Conservation (phyloP, 2,797 vertebrate genomes). For the Sphenopsis melanotis region DNA sequence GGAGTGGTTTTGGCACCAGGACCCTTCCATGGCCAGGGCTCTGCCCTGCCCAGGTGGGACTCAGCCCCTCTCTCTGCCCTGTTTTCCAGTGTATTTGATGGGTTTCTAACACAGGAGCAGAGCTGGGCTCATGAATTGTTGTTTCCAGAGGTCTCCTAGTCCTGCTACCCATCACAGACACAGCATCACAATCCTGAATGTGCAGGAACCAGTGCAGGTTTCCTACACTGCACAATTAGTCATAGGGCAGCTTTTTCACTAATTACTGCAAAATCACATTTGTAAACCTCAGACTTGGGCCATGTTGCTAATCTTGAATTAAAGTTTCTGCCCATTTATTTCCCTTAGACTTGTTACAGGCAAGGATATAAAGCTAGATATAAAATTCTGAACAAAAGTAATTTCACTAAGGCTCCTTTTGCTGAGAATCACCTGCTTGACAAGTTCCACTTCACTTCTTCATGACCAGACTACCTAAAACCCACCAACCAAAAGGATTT, state of each 20-base stretch:
- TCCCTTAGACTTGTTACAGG: background rate
- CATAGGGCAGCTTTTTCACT: background rate
- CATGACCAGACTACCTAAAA: background rate
- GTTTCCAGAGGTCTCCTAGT: background rate
- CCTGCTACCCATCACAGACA: background rate
- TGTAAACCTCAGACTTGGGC: background rate
- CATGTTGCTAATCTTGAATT: accelerated
- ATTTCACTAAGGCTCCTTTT: background rate
- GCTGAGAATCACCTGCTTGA: background rate
- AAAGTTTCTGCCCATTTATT: background rate
- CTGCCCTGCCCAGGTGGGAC: background rate
- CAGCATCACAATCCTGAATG: background rate
- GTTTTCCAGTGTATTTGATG: background rate
- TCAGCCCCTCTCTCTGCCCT: background rate
- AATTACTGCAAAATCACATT: background rate
- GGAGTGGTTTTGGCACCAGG: background rate
- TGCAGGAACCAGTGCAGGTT: background rate
- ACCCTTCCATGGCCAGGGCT: accelerated
- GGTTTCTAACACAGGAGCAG: background rate
- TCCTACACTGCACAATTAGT: background rate
- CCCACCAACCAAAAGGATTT: background rate
- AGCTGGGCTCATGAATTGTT: accelerated
- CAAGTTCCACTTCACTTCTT: background rate
- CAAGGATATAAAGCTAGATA: background rate
- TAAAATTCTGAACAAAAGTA: background rate